Percentiles rank a stretch among this genome's conserved stretches.
Evolutionary conservation across 2,797 vertebrate genomes (phyloP).

Genomic region (Philypnodon macrostomus): DNA sequence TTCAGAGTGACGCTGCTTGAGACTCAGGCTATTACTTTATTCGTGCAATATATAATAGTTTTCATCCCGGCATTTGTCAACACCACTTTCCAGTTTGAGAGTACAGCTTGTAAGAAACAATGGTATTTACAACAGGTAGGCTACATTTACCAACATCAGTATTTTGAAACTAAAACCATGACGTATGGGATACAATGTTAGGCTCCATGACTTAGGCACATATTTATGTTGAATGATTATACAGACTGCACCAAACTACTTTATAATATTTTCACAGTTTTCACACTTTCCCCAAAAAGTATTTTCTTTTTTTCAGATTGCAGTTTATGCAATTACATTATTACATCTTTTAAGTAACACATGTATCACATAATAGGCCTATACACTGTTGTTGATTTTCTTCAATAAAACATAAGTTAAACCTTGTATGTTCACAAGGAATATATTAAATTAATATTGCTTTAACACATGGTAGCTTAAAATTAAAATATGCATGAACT

Average conservation of each 20-base stretch:
- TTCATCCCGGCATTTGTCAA: slow-evolving; percentile 28
- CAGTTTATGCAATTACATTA: not conserved
- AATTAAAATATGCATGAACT: no score
- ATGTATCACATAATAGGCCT: not conserved
- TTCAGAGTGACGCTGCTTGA: no score
- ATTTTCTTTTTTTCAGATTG: slow-evolving; percentile 1
- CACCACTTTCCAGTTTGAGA: slow-evolving; percentile 18
- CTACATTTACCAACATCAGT: slow-evolving; percentile 29
- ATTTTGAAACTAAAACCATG: slow-evolving; percentile 44
- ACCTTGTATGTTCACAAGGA: not conserved
- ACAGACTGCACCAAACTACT: slow-evolving; percentile 23
- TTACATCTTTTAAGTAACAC: not conserved
- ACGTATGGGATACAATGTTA: slow-evolving; percentile 45
- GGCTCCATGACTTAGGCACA: slow-evolving; percentile 47
- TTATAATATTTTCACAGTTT: slow-evolving; percentile 35
- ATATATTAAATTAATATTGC: not conserved
- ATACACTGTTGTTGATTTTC: not conserved
- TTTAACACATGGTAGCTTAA: not conserved
- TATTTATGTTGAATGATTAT: slow-evolving; percentile 24
- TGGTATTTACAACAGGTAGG: slow-evolving; percentile 60
- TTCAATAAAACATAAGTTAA: no score
- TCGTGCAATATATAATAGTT: slow-evolving; percentile 58
- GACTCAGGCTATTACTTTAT: slow-evolving; percentile 47
- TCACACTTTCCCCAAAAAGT: not conserved
- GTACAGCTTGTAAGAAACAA: slow-evolving; percentile 58